Conservation (phyloP, 2,113 vertebrate species). For the Oophaga pumilio region DNA sequence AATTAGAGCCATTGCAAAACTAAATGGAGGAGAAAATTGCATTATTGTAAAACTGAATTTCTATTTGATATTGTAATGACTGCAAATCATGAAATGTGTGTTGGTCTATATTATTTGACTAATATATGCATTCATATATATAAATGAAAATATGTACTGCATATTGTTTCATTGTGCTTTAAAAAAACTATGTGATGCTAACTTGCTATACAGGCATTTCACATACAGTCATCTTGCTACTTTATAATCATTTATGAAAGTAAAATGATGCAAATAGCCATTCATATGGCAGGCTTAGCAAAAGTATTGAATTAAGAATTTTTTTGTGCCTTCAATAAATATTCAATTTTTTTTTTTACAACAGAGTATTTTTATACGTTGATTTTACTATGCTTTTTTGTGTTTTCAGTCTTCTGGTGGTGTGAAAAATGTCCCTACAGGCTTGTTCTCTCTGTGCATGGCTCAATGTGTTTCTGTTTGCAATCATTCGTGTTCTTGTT, state of each 20-base stretch:
- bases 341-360: too few species aligned
- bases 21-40: conserved; percentile 56
- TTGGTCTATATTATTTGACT: conserved; percentile 44
- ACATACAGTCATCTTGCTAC: background rate
- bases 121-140: conserved; percentile 44
- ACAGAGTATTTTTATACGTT: too few species aligned
- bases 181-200: background rate
- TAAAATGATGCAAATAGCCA: background rate
- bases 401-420: too few species aligned
- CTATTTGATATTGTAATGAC: conserved; percentile 52
- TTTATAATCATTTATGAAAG: background rate
- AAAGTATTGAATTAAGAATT: background rate
- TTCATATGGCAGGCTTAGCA: background rate
- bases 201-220: background rate
- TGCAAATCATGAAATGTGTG: conserved; percentile 56
- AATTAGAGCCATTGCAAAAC: conserved; percentile 59
- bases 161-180: conserved; percentile 11
- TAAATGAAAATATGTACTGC: conserved; percentile 28
- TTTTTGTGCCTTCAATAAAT: background rate
- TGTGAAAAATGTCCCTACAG: too few species aligned
- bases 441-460: too few species aligned
- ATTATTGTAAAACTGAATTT: conserved; percentile 57
- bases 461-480: too few species aligned
- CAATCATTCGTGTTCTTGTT: too few species aligned
- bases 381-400: too few species aligned